phyloP scores from a whole-genome alignment of 2,797 vertebrate genomes.

The Sebastiscus tertius region DNA sequence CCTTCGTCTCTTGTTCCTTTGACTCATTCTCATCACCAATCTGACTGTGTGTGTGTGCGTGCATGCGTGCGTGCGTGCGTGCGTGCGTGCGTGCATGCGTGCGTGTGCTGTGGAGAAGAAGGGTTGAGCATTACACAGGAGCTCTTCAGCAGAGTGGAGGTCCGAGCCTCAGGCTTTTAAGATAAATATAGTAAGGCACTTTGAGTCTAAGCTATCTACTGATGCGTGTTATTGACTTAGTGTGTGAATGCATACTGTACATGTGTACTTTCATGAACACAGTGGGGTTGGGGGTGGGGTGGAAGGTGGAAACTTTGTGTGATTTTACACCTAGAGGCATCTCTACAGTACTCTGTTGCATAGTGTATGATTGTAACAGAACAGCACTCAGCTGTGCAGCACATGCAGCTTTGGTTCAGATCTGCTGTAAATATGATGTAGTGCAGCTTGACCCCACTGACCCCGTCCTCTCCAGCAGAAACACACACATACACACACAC shows the following conservation, averaged over 20 bases:
- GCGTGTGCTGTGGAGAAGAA: not conserved
- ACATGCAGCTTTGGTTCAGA: conserved; percentile 8
- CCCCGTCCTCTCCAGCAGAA: conserved; percentile 3
- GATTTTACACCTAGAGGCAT: conserved; percentile 2
- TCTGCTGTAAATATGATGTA: conserved; percentile 12
- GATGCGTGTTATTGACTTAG: conserved; percentile 21
- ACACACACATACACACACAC: conserved; percentile 1
- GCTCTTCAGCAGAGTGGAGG: not conserved
- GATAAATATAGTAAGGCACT: conserved; percentile 64
- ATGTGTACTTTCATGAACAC: not conserved
- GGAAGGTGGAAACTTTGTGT: conserved; percentile 1
- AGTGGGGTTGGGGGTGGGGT: not conserved
- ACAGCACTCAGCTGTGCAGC: not conserved
- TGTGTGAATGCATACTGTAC: not conserved
- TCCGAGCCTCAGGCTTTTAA: conserved; percentile 41
- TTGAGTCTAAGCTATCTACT: conserved; percentile 12
- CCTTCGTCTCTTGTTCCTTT: not conserved
- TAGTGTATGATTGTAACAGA: not conserved
- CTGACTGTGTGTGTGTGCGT: not conserved
- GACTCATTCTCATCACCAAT: not conserved
- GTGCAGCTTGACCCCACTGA: conserved; percentile 31
- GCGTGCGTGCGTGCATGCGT: not conserved
- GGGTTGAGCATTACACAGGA: conserved; percentile 2
- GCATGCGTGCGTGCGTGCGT: not conserved
- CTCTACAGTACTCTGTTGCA: not conserved